Conservation (phyloP, 2,888 invertebrate genomes). For the Schrankia costaestrigalis region DNA sequence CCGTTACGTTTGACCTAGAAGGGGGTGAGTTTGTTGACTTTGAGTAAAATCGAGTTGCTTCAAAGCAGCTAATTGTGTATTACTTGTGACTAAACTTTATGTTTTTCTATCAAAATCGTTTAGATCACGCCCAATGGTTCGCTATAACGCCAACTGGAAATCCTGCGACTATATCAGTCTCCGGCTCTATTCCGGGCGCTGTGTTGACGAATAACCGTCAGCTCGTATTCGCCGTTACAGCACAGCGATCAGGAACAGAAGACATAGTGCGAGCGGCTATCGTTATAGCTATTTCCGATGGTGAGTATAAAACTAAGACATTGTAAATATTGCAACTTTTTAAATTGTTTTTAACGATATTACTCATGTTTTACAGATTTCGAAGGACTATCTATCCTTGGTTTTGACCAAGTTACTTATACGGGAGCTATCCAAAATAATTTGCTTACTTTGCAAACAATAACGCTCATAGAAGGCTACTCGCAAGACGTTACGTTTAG, state of each 20-base stretch:
- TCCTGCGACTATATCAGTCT: neutral
- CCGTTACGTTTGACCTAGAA: slow-evolving; percentile 30
- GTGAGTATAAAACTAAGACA: too few relatives aligned
- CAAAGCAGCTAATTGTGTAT: too few relatives aligned
- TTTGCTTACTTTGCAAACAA: slow-evolving; percentile 23
- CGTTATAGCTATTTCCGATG: slow-evolving; percentile 19
- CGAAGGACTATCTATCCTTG: slow-evolving; percentile 11
- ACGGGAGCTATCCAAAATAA: slow-evolving; percentile 17
- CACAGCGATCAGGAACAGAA: slow-evolving; percentile 15
- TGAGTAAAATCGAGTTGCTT: too few relatives aligned
- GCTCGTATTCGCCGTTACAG: slow-evolving; percentile 25
- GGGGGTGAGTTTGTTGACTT: slow-evolving; percentile 40
- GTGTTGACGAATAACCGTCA: slow-evolving; percentile 21
- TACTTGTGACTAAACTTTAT: too few relatives aligned
- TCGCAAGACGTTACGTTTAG: slow-evolving; percentile 26
- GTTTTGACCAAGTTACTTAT: slow-evolving; percentile 25
- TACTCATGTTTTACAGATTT: slow-evolving; percentile 13
- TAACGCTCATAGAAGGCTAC: slow-evolving; percentile 36
- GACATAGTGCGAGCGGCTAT: slow-evolving; percentile 20
- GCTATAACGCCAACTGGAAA: too few relatives aligned
- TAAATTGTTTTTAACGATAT: too few relatives aligned
- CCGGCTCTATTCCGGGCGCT: slow-evolving; percentile 12
- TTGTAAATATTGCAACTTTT: too few relatives aligned
- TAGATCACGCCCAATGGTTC: too few relatives aligned
- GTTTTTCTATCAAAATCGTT: too few relatives aligned